Evolutionary conservation across 1,140 invertebrate genomes (phyloP), one percentile per base, ranked within the genome.

Genomic region (Atta colombica): DNA sequence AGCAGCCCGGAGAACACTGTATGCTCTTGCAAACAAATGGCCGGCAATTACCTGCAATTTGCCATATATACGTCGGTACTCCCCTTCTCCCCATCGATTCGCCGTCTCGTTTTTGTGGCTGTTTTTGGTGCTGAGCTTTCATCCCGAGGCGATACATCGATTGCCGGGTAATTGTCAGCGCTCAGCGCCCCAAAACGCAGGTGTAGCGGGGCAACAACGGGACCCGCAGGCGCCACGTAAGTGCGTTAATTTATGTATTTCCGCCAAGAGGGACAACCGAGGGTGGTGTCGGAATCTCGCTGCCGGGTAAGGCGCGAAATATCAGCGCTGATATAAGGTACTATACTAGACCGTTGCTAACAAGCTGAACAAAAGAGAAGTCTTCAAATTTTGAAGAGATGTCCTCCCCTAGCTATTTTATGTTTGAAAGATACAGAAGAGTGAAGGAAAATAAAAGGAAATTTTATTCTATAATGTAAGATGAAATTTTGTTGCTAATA

Each of bases 141-240:
- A 91, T 91, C 88, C 93, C 91, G 77, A 85, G 94, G 94, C 94
- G 87, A 93, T 93, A 89, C 94, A 95, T 95, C 94, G 94, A 95
- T 95, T 94, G 93, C 92, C 86, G 78, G 91, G 92, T 95, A 95
- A 95, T 95, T 94, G 94, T 94, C 94, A 94, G 94, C 93, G 94
- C 92, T 94, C 93, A 94, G 94, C 94, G 93, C 91, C 92, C 90
- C 81, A 88, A 89, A 84, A 90, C 82, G 93, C 93, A 94, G 93
- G 93, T 93, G 94, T 93, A 93, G 91, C 91, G 89, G 91, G 77
- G 89, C 89, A 92, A 92, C 87, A 88, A 85, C 80, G 45, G 39
- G 88, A 89, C 93, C 90, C 65, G 84, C 89, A 92, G 92, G 90
- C 91, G 89, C 90, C 90, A 89, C 92, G 89, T 94, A 94, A 94